phyloP scores from a whole-genome alignment of 2,113 vertebrate genomes.

The Plestiodon gilberti region DNA sequence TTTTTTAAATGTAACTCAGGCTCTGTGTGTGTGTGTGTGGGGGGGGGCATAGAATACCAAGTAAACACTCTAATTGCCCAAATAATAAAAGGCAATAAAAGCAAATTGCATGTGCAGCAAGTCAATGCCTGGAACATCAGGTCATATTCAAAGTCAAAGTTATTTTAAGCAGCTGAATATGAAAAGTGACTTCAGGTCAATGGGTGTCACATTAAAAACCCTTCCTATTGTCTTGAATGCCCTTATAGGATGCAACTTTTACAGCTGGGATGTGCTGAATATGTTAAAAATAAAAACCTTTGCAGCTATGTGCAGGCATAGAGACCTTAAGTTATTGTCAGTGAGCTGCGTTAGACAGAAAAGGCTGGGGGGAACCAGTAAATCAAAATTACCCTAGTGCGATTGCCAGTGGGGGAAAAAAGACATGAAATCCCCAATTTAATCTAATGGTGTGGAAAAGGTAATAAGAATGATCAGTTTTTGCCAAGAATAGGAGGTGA shows the following conservation, averaged over 20 bases:
- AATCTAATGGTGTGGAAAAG: background rate
- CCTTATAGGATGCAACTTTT: conserved; percentile 14
- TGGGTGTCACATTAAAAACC: conserved; percentile 22
- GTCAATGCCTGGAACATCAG: conserved; percentile 4
- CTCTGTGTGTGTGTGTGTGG: background rate
- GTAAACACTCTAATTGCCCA: conserved; percentile 18
- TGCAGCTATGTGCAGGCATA: background rate
- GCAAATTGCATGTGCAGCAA: background rate
- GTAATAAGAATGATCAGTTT: background rate
- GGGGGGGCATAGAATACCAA: background rate
- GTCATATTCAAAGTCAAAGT: conserved; percentile 36
- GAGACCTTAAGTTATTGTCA: background rate
- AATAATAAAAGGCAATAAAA: background rate
- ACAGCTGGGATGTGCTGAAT: conserved; percentile 12
- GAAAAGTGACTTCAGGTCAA: conserved; percentile 34
- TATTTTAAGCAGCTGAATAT: conserved; percentile 40
- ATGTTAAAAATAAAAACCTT: background rate
- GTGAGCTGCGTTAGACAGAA: conserved; percentile 19
- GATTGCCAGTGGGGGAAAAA: background rate
- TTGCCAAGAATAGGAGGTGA: conserved; percentile 6
- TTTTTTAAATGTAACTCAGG: background rate
- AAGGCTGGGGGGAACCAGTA: background rate
- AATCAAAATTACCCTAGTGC: background rate
- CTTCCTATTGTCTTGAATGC: conserved; percentile 23
- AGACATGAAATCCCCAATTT: conserved; percentile 2